Percentiles rank a stretch among this genome's conserved stretches.
phyloP scores from a whole-genome alignment of 2,888 invertebrate genomes.

The Caenorhabditis sp. region DNA sequence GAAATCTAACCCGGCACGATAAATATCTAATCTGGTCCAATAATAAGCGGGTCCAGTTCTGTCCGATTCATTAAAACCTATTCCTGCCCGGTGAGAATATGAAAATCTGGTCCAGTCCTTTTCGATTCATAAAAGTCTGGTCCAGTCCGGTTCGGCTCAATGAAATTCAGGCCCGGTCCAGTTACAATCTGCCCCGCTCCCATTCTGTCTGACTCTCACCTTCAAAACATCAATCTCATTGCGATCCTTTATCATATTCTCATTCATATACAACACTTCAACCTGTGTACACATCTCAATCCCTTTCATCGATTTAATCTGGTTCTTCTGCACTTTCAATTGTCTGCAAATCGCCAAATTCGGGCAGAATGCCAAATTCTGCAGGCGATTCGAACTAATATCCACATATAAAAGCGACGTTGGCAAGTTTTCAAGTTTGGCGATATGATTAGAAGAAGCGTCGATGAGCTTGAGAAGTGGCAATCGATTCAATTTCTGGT shows the following conservation, averaged over 20 bases:
- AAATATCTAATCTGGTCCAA: too few relatives aligned
- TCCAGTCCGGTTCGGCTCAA: too few relatives aligned
- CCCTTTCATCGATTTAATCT: slow-evolving; percentile 55
- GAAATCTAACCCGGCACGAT: too few relatives aligned
- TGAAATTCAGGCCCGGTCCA: too few relatives aligned
- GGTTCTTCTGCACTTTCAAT: slow-evolving; percentile 47
- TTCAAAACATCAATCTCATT: slow-evolving; percentile 29
- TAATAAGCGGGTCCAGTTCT: too few relatives aligned
- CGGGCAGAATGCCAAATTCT: slow-evolving; percentile 42
- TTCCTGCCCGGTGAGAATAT: too few relatives aligned
- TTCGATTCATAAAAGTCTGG: too few relatives aligned
- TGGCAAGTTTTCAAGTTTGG: slow-evolving; percentile 60
- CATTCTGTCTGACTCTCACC: not conserved
- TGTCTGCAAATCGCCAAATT: slow-evolving; percentile 15
- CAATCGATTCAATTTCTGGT: slow-evolving; percentile 50
- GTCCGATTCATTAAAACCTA: too few relatives aligned
- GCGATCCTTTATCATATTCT: slow-evolving; percentile 31
- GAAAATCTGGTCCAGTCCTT: too few relatives aligned
- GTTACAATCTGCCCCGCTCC: too few relatives aligned
- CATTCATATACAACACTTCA: slow-evolving; percentile 34
- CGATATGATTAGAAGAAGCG: slow-evolving; percentile 52
- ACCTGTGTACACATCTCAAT: slow-evolving; percentile 47
- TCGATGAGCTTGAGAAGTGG: slow-evolving; percentile 52
- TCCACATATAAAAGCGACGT: slow-evolving; percentile 46
- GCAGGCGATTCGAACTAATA: slow-evolving; percentile 44